Percentiles rank a stretch among this genome's conserved stretches.
phyloP scores from a whole-genome alignment of 2,888 invertebrate species.

The Caenorhabditis virilis region DNA sequence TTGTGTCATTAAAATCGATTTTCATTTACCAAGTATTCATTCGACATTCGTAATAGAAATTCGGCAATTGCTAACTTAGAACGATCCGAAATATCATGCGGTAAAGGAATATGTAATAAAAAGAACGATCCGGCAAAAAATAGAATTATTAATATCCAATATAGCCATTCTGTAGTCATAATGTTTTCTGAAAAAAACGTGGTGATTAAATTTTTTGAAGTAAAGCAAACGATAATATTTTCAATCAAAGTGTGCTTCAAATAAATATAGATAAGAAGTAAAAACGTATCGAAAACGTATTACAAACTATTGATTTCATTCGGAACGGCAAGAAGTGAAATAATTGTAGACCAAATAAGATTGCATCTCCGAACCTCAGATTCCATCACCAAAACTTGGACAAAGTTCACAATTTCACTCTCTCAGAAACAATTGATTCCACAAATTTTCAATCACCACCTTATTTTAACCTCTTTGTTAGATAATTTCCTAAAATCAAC shows the following conservation, averaged over 20 bases:
- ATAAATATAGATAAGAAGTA: no score
- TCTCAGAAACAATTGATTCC: no score
- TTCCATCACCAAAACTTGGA: no score
- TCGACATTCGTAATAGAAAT: conserved; percentile 55
- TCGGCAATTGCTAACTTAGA: conserved; percentile 59
- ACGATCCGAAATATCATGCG: conserved; percentile 58
- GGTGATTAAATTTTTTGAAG: not conserved
- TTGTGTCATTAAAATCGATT: not conserved
- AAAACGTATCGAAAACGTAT: no score
- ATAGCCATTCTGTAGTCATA: conserved; percentile 18
- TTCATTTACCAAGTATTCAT: conserved; percentile 60
- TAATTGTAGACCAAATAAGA: no score
- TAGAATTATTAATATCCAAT: conserved; percentile 36
- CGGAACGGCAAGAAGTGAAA: no score
- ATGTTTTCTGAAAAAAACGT: not conserved
- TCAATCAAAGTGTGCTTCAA: not conserved
- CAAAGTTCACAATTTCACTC: no score
- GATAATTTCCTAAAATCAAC: no score
- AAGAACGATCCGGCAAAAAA: conserved; percentile 39
- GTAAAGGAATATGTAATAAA: conserved; percentile 56
- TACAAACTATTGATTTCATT: no score
- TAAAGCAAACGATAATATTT: not conserved
- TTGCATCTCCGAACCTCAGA: no score
- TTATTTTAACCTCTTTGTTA: not conserved
- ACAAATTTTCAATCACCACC: not conserved